Conservation (phyloP, 2,888 invertebrate species). For the Idaea biselata region DNA sequence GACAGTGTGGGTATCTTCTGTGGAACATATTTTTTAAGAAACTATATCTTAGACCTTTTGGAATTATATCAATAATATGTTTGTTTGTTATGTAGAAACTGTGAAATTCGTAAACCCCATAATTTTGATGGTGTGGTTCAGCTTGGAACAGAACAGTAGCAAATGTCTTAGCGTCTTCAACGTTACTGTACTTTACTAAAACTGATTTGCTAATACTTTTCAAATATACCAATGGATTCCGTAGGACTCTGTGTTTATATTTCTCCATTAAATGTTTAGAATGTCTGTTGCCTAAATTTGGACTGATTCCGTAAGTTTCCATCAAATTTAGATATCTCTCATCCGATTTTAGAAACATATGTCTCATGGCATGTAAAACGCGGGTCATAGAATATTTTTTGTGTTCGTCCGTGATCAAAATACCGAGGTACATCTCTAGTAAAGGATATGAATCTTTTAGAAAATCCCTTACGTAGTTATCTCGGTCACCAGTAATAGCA, state of each 20-base stretch:
- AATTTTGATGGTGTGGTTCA: background rate
- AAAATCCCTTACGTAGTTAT: background rate
- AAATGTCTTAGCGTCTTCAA: slow-evolving; percentile 45
- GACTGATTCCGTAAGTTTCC: slow-evolving; percentile 33
- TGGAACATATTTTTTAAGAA: slow-evolving; percentile 45
- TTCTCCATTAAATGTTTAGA: slow-evolving; percentile 46
- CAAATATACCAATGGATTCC: slow-evolving; percentile 42
- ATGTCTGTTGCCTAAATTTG: slow-evolving; percentile 38
- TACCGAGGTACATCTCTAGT: background rate
- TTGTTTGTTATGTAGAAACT: slow-evolving; percentile 37
- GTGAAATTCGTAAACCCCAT: slow-evolving; percentile 38
- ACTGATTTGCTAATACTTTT: slow-evolving; percentile 34
- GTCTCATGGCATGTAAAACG: background rate
- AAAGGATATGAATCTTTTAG: background rate
- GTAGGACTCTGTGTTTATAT: slow-evolving; percentile 46
- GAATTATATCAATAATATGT: slow-evolving; percentile 43
- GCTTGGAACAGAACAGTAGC: slow-evolving; percentile 37
- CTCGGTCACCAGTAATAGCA: background rate
- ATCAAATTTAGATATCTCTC: slow-evolving; percentile 47
- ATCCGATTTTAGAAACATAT: slow-evolving; percentile 32
- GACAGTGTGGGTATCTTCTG: slow-evolving; percentile 38
- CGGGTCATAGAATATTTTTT: background rate
- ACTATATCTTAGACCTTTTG: slow-evolving; percentile 33
- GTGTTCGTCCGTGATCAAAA: background rate
- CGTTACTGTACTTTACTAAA: slow-evolving; percentile 35